Percentiles rank a stretch among this genome's conserved stretches.
These are phyloP conservation scores for Cottus gobio DNA, from an alignment of 2,113 vertebrate genomes.

Conservation along the genomic window DNA sequence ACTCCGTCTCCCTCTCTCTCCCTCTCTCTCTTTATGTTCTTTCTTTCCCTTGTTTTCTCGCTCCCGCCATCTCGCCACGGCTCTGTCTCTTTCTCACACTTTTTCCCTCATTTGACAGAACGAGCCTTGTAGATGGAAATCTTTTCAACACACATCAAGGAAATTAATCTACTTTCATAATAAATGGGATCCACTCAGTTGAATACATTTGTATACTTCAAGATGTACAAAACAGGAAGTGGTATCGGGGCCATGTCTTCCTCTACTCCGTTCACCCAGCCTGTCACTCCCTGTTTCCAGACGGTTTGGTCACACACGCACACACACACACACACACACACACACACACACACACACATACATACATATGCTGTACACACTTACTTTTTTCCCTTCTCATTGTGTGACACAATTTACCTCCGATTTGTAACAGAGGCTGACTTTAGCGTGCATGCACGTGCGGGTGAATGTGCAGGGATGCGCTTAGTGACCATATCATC, in stretches of 20 bases:
- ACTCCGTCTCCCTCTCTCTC: constrained; percentile 52
- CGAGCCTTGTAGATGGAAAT: constrained; percentile 76
- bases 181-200: constrained; percentile 76
- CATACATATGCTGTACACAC: constrained; percentile 5
- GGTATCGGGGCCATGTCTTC: constrained; percentile 68
- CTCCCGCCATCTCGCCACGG: constrained; percentile 54
- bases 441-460: constrained; percentile 26
- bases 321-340: constrained; percentile 35
- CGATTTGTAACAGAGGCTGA: constrained; percentile 49
- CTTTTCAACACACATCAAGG: constrained; percentile 79
- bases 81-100: constrained; percentile 54
- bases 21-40: constrained; percentile 52
- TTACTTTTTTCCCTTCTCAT: neutral
- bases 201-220: constrained; percentile 81
- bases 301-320: constrained; percentile 62
- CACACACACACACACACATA: constrained; percentile 34
- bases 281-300: constrained; percentile 71
- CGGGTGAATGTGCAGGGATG: constrained; percentile 27
- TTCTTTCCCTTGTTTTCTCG: constrained; percentile 63
- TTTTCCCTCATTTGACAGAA: constrained; percentile 75
- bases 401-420: constrained; percentile 52
- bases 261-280: constrained; percentile 57
- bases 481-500: constrained; percentile 69
- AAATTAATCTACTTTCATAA: constrained; percentile 81
- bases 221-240: constrained; percentile 79